phyloP scores from a whole-genome alignment of 2,113 vertebrate species.

The Solenodon paradoxus region DNA sequence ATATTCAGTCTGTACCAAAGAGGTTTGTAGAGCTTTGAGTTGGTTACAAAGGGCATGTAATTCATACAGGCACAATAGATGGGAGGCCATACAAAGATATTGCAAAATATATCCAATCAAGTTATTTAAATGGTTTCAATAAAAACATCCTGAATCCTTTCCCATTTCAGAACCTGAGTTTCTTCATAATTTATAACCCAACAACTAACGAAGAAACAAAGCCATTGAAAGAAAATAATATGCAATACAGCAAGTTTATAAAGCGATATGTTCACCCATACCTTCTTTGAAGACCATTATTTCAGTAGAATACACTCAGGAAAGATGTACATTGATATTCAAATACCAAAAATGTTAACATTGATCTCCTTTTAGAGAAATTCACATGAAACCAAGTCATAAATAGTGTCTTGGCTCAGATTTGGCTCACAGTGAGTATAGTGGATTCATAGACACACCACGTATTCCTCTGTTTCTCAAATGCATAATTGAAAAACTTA shows the following conservation, averaged over 20 bases:
- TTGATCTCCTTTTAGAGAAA: neutral
- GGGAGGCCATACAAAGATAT: neutral
- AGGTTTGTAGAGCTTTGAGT: neutral
- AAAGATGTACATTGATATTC: neutral
- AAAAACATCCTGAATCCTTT: neutral
- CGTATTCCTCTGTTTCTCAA: neutral
- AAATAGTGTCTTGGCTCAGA: neutral
- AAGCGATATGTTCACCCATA: neutral
- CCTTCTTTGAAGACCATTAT: neutral
- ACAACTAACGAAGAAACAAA: neutral
- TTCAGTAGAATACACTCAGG: neutral
- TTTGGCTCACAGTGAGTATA: neutral
- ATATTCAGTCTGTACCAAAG: neutral
- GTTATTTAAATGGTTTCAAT: neutral
- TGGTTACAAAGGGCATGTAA: neutral
- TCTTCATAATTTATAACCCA: neutral
- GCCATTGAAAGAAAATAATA: neutral
- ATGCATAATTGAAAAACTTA: neutral
- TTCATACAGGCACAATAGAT: neutral
- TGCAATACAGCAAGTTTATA: neutral
- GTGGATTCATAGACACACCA: neutral
- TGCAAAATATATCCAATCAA: neutral
- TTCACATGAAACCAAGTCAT: neutral
- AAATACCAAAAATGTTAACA: neutral
- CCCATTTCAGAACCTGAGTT: neutral